These are phyloP conservation scores for Clupea harengus DNA, from an alignment of 2,113 vertebrate genomes.

Conservation along the genomic window DNA sequence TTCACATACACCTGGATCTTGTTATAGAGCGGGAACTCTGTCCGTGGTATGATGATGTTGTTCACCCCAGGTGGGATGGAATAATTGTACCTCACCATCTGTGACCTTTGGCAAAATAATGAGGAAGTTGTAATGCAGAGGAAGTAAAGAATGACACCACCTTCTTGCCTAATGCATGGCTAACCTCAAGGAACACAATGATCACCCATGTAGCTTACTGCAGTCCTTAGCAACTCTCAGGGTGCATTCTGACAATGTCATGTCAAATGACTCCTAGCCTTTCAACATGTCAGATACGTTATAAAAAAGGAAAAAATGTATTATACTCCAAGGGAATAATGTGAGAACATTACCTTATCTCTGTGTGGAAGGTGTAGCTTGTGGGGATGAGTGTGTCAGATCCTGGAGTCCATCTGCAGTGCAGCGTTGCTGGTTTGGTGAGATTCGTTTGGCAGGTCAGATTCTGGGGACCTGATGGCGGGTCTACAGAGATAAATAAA, in stretches of 20 bases:
- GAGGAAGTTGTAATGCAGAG: not conserved
- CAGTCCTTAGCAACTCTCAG: too few relatives aligned
- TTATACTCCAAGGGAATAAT: not conserved
- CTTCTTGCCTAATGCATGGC: too few relatives aligned
- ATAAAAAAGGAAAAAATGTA: too few relatives aligned
- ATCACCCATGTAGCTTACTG: too few relatives aligned
- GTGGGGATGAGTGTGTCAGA: constrained; percentile 68
- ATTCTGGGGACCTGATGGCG: constrained; percentile 74
- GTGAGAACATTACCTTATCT: constrained; percentile 39
- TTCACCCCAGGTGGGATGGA: constrained; percentile 42
- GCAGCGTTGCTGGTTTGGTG: constrained; percentile 58
- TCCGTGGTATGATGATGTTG: constrained; percentile 71
- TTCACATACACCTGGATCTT: constrained; percentile 77
- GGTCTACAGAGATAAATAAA: constrained; percentile 65
- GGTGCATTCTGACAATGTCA: not conserved
- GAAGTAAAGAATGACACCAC: not conserved
- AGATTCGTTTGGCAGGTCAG: constrained; percentile 81
- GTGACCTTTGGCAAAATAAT: constrained; percentile 44
- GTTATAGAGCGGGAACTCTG: constrained; percentile 64
- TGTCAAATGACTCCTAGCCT: not conserved
- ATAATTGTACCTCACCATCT: constrained; percentile 41
- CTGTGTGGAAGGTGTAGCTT: constrained; percentile 65
- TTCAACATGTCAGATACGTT: not conserved
- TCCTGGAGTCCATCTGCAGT: constrained; percentile 80
- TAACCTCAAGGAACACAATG: too few relatives aligned